Percentiles rank a stretch among this genome's conserved stretches.
Evolutionary conservation across 2,888 invertebrate species (phyloP).

Genomic region (Hirtodrosophila histrioides): DNA sequence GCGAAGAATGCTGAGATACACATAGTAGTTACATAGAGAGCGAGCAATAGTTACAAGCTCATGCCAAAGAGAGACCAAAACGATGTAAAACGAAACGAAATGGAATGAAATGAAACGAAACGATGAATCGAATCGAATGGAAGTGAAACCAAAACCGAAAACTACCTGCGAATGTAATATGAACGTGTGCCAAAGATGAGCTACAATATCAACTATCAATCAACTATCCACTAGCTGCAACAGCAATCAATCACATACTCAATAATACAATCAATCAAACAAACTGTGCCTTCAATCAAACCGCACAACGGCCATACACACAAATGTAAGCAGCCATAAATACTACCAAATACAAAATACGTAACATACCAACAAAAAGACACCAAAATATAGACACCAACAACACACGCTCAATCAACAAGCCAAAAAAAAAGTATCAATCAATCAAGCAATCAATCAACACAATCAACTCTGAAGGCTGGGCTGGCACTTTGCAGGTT

Average conservation of each 20-base stretch:
- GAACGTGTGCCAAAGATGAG: conserved; percentile 66
- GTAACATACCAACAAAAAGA: conserved; percentile 16
- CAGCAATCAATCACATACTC: conserved; percentile 9
- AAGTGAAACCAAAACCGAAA: conserved; percentile 39
- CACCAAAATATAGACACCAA: conserved; percentile 9
- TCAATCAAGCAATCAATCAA: conserved; percentile 57
- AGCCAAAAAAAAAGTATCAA: conserved; percentile 27
- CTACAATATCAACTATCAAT: conserved; percentile 41
- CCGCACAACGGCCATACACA: conserved; percentile 59
- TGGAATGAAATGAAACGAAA: conserved; percentile 23
- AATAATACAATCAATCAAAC: conserved; percentile 24
- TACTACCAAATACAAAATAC: conserved; percentile 23
- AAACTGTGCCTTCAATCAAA: conserved; percentile 32
- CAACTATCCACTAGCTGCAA: conserved; percentile 29
- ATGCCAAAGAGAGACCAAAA: conserved; percentile 60
- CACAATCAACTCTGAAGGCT: conserved; percentile 33
- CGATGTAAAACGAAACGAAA: conserved; percentile 8
- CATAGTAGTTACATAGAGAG: conserved; percentile 19
- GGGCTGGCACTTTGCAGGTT: conserved; percentile 2
- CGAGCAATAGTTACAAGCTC: conserved; percentile 37
- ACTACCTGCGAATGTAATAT: conserved; percentile 56
- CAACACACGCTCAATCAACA: conserved; percentile 60
- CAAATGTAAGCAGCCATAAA: conserved; percentile 72
- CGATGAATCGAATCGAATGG: conserved; percentile 21
- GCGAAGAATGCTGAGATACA: neutral